A percentile compares a stretch with the other conserved stretches of the same genome.
Evolutionary conservation across 2,797 vertebrate species (phyloP).

Genomic region (Vultur gryphus): DNA sequence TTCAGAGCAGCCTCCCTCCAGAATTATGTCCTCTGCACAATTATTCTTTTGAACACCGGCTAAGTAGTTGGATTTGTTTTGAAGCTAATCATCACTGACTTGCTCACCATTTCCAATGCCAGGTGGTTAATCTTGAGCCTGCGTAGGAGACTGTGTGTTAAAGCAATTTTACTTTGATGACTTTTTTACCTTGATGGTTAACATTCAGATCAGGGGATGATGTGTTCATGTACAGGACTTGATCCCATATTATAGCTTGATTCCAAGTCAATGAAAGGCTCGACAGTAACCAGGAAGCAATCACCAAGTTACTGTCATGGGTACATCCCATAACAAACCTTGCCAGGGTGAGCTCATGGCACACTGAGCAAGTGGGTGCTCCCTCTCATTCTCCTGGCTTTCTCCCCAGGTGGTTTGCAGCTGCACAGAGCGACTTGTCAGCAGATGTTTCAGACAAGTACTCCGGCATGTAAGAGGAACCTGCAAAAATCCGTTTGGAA

Average conservation of each 20-base stretch:
- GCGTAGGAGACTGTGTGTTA: not conserved
- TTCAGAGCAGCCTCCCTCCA: not conserved
- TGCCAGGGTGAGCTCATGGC: not conserved
- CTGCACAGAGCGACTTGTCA: not conserved
- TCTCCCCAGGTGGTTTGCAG: not conserved
- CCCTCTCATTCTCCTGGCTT: not conserved
- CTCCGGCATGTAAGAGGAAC: not conserved
- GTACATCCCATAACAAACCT: not conserved
- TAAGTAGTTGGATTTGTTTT: not conserved
- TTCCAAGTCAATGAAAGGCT: not conserved
- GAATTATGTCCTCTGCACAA: not conserved
- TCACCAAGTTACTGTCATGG: not conserved
- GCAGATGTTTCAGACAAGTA: not conserved
- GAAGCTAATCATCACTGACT: not conserved
- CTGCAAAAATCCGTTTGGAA: not conserved
- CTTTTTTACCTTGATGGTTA: not conserved
- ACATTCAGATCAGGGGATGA: not conserved
- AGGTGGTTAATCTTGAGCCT: not conserved
- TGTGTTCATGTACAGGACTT: not conserved
- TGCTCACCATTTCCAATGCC: not conserved
- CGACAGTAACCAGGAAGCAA: not conserved
- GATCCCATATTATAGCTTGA: not conserved
- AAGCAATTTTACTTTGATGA: not conserved
- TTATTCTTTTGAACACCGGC: not conserved
- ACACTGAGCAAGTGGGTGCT: not conserved